Evolutionary conservation across 2,888 invertebrate species (phyloP).

Genomic region (Eristalis pertinax): DNA sequence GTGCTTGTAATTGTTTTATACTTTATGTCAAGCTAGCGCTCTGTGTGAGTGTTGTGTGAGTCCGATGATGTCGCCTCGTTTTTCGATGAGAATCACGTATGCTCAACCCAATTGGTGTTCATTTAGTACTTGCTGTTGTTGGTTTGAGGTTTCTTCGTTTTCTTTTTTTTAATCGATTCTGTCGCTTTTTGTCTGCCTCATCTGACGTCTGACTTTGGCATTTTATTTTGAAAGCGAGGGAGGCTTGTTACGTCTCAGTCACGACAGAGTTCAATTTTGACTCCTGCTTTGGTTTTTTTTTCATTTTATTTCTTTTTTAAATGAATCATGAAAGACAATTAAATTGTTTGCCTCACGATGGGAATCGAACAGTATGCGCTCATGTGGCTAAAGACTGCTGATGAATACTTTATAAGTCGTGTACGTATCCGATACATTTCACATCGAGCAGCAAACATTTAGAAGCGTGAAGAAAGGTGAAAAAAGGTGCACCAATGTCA

Average conservation of each 20-base stretch:
- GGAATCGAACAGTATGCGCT: not conserved
- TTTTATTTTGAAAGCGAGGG: constrained; percentile 32
- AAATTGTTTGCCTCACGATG: constrained; percentile 9
- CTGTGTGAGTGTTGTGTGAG: constrained; percentile 6
- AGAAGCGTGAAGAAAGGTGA: not conserved
- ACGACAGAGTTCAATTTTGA: constrained; percentile 61
- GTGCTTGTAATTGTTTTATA: constrained; percentile 58
- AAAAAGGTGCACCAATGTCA: not conserved
- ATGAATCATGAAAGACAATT: constrained; percentile 60
- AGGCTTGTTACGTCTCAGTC: constrained; percentile 60
- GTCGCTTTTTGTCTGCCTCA: not conserved
- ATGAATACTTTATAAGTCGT: not conserved
- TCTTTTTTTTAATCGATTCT: not conserved
- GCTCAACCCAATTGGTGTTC: constrained; percentile 43
- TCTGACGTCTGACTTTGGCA: not conserved
- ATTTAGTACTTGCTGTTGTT: not conserved
- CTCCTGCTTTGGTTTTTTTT: constrained; percentile 30
- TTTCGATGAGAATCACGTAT: constrained; percentile 62
- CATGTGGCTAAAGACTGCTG: not conserved
- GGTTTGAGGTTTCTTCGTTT: constrained; percentile 10
- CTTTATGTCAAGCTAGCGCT: not conserved
- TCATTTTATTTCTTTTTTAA: constrained; percentile 51
- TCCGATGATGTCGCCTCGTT: constrained; percentile 42
- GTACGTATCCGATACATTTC: not conserved
- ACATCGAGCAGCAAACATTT: not conserved